Base-by-base conservation (phyloP, 2,113 vertebrate species). In the Pyxicephalus adspersus region DNA sequence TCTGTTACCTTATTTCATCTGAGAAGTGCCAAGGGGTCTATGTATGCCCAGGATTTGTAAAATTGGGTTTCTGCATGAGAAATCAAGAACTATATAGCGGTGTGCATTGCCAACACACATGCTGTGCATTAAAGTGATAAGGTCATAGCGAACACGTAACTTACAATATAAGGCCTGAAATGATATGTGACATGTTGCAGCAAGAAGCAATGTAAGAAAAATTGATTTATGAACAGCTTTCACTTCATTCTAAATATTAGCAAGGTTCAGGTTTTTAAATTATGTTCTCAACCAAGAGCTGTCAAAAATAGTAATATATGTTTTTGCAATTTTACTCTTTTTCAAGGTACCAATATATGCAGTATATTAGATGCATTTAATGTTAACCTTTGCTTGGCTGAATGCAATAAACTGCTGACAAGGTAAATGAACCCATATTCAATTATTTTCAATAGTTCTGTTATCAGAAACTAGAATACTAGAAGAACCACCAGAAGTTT, bases 51-150 rank as follows among this genome's bases (percentile, higher is more conserved):
- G 45, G 23, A 64, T 28, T 63, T 20, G 23, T 50, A 76, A 63
- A 76, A 64, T 64, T 20, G 74, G 52, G 60, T 25, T 64, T 76
- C 60, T 76, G 74, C 45, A 76, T 76, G 60, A 52, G 45, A 76
- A 76, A 28, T 26, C 54, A 74, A 57, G 28, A 74, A 58, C 19
- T 74, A 29, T 54, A 74, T 58, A n/a, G 54, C 9, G 0, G 54
- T 28, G n/a, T 20, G 23, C 68, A 54, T 55, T 17, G 9, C 51
- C 26, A 28, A 55, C 71, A 58, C 22, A 20, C 55, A 58, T 74
- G 28, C 11, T 74, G 58, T 58, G 31, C 34, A 58, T 58, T 74
- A 58, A 17, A 74, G 54, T 13, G 28, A n/a, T 38, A 74, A 74
- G 71, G 71, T 74, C 54, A 74, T n/a, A 31, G 57, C 18, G 29